Percentiles rank a stretch among this genome's conserved stretches.
phyloP scores from a whole-genome alignment of 2,888 invertebrate genomes.

The Drosophila barbarae region DNA sequence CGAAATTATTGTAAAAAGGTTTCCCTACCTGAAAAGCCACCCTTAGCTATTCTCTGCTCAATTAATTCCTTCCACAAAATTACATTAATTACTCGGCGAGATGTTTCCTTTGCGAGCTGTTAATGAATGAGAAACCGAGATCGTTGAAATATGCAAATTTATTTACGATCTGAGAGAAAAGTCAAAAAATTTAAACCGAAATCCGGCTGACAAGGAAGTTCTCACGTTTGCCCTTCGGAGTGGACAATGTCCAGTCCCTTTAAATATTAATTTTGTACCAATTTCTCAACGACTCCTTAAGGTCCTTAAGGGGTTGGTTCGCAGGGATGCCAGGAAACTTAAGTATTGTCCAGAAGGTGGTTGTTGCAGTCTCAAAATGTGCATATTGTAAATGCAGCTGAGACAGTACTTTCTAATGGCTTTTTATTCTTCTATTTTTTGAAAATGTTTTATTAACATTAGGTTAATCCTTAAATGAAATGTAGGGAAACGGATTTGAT shows the following conservation, averaged over 20 bases:
- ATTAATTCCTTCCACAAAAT: constrained; percentile 69
- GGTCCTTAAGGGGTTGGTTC: constrained; percentile 15
- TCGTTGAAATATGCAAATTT: constrained; percentile 46
- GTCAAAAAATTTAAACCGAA: constrained; percentile 33
- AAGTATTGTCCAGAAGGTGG: constrained; percentile 18
- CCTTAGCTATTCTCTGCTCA: constrained; percentile 42
- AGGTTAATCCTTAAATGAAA: neutral
- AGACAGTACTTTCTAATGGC: constrained; percentile 27
- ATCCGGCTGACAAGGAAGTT: constrained; percentile 41
- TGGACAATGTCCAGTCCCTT: constrained; percentile 66
- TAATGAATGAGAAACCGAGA: constrained; percentile 20
- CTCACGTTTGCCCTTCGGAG: constrained; percentile 55
- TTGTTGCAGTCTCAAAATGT: constrained; percentile 24
- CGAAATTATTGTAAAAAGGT: constrained; percentile 2
- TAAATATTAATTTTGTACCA: constrained; percentile 22
- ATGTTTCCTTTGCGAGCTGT: constrained; percentile 26
- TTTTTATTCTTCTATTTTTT: neutral
- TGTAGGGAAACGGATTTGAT: neutral
- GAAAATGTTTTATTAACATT: too few species aligned
- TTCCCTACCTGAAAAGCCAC: constrained; percentile 29
- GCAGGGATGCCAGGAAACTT: constrained; percentile 22
- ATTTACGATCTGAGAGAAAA: constrained; percentile 51
- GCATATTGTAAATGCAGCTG: constrained; percentile 27
- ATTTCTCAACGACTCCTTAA: constrained; percentile 24
- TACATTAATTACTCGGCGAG: constrained; percentile 50